Conservation (phyloP, 2,888 invertebrate species). For the Ischnura elegans region DNA sequence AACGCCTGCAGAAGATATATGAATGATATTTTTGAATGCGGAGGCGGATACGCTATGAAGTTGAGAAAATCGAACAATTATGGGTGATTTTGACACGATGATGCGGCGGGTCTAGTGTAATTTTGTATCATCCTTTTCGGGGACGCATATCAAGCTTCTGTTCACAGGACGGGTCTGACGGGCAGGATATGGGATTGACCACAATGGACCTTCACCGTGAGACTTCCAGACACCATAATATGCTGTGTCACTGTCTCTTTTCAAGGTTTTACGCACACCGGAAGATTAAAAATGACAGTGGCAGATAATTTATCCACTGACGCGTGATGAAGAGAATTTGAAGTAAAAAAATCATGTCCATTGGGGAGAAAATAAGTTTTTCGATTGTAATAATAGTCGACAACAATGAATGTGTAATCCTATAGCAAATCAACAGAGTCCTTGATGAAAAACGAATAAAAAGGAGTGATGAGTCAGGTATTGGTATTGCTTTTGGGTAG, state of each 20-base stretch:
- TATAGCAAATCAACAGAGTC: no score
- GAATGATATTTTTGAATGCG: not conserved
- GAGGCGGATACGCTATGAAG: not conserved
- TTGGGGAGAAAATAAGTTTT: no score
- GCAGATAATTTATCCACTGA: not conserved
- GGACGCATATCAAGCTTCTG: not conserved
- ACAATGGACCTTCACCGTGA: not conserved
- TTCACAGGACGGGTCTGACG: not conserved
- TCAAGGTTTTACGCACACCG: not conserved
- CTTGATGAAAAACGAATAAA: no score
- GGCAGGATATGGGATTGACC: not conserved
- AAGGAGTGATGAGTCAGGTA: no score
- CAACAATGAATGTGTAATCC: no score
- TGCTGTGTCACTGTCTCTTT: not conserved
- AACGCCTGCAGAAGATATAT: not conserved
- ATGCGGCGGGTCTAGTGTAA: not conserved
- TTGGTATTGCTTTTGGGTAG: no score
- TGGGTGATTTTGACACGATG: not conserved
- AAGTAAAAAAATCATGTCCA: no score
- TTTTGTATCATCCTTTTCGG: not conserved
- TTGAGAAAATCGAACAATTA: not conserved
- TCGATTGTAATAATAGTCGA: no score
- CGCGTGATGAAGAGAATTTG: no score
- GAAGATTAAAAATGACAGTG: not conserved
- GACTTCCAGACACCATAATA: not conserved